Percentiles rank a stretch among this genome's conserved stretches.
phyloP scores from a whole-genome alignment of 2,888 invertebrate genomes.

The Cantharis lateralis region DNA sequence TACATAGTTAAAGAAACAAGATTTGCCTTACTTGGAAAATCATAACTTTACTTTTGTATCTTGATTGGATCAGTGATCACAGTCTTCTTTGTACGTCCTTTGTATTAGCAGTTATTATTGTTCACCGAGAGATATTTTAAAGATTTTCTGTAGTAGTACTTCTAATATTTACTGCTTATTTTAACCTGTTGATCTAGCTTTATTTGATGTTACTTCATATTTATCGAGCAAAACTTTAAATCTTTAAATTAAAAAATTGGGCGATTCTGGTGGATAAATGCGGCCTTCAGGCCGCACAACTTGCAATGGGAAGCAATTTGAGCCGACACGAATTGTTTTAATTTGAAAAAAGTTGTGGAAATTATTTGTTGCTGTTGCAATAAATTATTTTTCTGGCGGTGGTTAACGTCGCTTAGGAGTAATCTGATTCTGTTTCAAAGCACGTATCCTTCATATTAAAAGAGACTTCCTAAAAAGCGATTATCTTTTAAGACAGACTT shows the following conservation, averaged over 20 bases:
- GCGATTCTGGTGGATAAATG: too few relatives aligned
- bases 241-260: too few relatives aligned
- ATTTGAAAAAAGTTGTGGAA: too few relatives aligned
- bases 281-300: too few relatives aligned
- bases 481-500: not conserved
- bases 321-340: too few relatives aligned
- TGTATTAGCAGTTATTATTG: not conserved
- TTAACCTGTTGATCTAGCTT: not conserved
- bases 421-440: not conserved
- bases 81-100: not conserved
- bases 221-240: too few relatives aligned
- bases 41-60: not conserved
- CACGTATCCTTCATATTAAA: not conserved
- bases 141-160: too few relatives aligned
- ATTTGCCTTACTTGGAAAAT: not conserved
- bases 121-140: too few relatives aligned
- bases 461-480: not conserved
- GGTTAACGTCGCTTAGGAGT: not conserved
- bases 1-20: too few relatives aligned
- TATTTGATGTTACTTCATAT: too few relatives aligned
- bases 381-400: not conserved
- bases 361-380: not conserved
- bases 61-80: not conserved
- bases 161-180: too few relatives aligned
- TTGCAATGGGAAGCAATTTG: too few relatives aligned